phyloP scores from a whole-genome alignment of 1,140 invertebrate genomes.

The Diachasmimorpha longicaudata region DNA sequence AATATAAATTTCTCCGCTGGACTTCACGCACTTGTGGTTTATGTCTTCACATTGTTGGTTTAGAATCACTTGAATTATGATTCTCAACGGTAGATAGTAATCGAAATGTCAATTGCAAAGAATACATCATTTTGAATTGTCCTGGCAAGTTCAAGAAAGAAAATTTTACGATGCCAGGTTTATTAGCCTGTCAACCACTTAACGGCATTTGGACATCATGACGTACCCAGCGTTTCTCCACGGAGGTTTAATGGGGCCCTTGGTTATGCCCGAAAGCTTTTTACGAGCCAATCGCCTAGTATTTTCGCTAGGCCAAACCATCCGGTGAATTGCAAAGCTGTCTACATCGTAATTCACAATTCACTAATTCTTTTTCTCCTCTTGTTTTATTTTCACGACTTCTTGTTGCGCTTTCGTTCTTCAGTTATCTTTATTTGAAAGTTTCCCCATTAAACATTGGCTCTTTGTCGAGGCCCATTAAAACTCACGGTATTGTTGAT shows the following conservation, averaged over 20 bases:
- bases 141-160: slow-evolving; percentile 13
- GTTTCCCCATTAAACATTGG: not conserved
- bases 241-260: not conserved
- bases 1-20: too few relatives aligned
- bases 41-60: too few relatives aligned
- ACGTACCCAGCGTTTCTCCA: not conserved
- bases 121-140: not conserved
- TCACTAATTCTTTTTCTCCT: not conserved
- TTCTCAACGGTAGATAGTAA: not conserved
- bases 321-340: not conserved
- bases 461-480: not conserved
- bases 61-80: not conserved
- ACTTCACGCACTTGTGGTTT: not conserved
- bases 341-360: slow-evolving; percentile 20
- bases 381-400: not conserved
- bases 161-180: slow-evolving; percentile 32
- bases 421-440: not conserved
- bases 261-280: not conserved
- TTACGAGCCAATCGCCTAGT: slow-evolving; percentile 12
- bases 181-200: slow-evolving; percentile 35
- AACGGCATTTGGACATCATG: slow-evolving; percentile 24
- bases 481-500: not conserved
- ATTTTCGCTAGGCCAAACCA: not conserved
- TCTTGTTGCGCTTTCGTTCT: not conserved
- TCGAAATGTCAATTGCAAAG: slow-evolving; percentile 8